Base-by-base conservation (phyloP, 2,888 invertebrate species). In the Conistra vaccinii region DNA sequence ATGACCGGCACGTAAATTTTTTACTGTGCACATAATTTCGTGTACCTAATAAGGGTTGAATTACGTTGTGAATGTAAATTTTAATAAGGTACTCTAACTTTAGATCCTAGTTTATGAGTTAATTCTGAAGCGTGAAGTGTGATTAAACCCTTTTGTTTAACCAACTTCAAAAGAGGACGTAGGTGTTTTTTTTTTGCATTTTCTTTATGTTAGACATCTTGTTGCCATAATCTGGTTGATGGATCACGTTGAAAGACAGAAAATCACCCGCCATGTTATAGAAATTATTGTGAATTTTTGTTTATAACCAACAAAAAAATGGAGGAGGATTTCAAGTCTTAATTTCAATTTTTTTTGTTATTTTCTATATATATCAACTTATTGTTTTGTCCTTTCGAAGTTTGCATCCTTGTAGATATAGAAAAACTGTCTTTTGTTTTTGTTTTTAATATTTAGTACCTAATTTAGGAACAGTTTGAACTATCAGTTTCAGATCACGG, bases 1-100 rank as follows among this genome's bases (percentile, higher is more conserved):
- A 76, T 58, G 81, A 60, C 65, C 55, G 55, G 7, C 26, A 57
- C 55, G 58, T 74, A 72, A 55, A 65, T 63, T 74, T 81, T 84
- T 78, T 57, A 81, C 45, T 48, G 55, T 23, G 35, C 14, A 20
- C 35, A 73, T 83, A 60, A 84, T 70, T 69, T 65, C 17, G 14
- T 70, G 73, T 65, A 62, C 53, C 42, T 55, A 39, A 5, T 35
- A 23, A 67, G 57, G n/a, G 4, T 14, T 48, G 2, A 42, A 67
- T 73, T 63, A 69, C 23, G 60, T 61, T 69, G n/a, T 55, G 12
- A 69, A 71, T 66, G 60, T 69, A 55, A 68, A 67, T 78, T 78
- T 73, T 60, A 65, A 63, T 67, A 48, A 66, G 65, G 57, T 48
- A 69, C 57, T 70, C 10, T 58, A 61, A 32, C 4, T 75, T 80